Conservation (phyloP, 2,113 vertebrate species). For the Epinephelus cyanopodus region DNA sequence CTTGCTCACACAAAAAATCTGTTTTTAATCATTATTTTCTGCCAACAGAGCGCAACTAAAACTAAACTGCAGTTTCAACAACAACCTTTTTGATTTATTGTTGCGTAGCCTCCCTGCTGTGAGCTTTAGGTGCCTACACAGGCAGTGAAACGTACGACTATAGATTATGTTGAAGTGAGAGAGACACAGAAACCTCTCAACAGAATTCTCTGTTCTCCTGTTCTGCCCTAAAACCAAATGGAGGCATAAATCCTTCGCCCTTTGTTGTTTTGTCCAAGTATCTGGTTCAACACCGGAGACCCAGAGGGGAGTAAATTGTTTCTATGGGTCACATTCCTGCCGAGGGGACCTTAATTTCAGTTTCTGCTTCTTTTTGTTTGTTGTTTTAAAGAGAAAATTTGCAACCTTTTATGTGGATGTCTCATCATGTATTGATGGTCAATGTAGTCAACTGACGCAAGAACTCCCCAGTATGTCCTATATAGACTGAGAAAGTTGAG, state of each 20-base stretch:
- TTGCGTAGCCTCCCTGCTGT: neutral
- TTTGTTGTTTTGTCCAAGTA: conserved; percentile 52
- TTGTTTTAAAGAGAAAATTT: neutral
- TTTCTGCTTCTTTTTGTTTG: neutral
- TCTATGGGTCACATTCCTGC: conserved; percentile 35
- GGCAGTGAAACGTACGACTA: conserved; percentile 18
- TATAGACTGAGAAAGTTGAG: too few relatives aligned
- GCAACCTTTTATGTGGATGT: too few relatives aligned
- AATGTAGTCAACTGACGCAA: too few relatives aligned
- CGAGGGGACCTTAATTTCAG: neutral
- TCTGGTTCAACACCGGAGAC: conserved; percentile 34
- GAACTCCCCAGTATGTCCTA: too few relatives aligned
- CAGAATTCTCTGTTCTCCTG: conserved; percentile 25
- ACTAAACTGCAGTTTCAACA: too few relatives aligned
- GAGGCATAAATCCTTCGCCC: conserved; percentile 60
- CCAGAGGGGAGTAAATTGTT: conserved; percentile 18
- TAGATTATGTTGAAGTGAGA: conserved; percentile 40
- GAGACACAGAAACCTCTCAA: conserved; percentile 27
- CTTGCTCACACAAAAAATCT: neutral
- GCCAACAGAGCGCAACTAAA: neutral
- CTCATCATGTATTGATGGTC: too few relatives aligned
- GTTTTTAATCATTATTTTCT: neutral
- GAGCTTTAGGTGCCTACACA: conserved; percentile 10
- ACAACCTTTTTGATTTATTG: neutral
- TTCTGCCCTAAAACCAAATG: conserved; percentile 66